Evolutionary conservation across 2,113 vertebrate species (phyloP).

Genomic region (Fulmarus glacialis): DNA sequence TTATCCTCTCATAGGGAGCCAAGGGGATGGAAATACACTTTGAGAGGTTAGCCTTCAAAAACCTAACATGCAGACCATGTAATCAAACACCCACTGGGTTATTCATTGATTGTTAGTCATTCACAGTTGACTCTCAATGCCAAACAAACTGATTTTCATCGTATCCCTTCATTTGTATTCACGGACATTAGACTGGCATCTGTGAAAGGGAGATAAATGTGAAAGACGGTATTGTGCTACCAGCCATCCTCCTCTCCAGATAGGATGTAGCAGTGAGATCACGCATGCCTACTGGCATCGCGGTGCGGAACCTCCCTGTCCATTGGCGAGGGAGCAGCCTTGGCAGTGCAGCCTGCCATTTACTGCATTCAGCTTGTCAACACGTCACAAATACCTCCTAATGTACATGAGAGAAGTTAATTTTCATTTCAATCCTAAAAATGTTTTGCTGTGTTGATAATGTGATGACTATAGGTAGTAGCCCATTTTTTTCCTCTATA

Average conservation of each 20-base stretch:
- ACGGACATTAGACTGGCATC: neutral
- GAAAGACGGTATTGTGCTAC: accelerated
- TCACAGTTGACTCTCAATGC: neutral
- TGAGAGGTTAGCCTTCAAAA: neutral
- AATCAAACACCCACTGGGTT: slow-evolving; percentile 22
- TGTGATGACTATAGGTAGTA: neutral
- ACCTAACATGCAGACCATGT: neutral
- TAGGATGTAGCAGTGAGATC: neutral
- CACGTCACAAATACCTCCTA: neutral
- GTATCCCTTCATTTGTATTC: neutral
- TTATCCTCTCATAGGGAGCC: neutral
- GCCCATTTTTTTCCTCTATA: neutral
- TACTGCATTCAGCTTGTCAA: accelerated
- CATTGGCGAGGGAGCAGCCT: neutral
- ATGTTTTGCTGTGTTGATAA: neutral
- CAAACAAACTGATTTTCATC: neutral
- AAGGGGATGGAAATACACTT: neutral
- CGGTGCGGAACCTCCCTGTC: accelerated
- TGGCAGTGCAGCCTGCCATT: neutral
- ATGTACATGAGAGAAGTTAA: accelerated
- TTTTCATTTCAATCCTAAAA: neutral
- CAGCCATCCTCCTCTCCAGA: neutral
- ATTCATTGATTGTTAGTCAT: neutral
- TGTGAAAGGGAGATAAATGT: neutral
- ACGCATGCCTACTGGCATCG: accelerated